These are phyloP conservation scores for Galeopterus variegatus DNA, from an alignment of 2,113 vertebrate genomes.

Conservation along the genomic window DNA sequence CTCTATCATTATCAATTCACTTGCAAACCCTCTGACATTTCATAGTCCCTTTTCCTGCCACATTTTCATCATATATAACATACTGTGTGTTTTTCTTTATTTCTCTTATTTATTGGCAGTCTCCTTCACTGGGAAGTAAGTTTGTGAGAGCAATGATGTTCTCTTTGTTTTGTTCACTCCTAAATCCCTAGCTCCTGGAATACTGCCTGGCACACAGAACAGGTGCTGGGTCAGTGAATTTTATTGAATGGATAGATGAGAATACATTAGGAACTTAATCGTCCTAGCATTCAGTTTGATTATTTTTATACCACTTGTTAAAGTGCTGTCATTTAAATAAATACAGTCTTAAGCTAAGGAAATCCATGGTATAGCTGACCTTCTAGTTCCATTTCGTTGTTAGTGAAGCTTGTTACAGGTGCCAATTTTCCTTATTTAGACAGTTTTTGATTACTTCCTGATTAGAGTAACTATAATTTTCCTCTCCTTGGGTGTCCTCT, in stretches of 20 bases:
- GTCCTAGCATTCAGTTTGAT: not conserved
- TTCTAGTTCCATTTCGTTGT: conserved; percentile 10
- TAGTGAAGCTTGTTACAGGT: conserved; percentile 42
- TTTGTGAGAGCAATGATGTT: not conserved
- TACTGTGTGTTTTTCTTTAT: not conserved
- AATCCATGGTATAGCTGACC: not conserved
- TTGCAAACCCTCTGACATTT: not conserved
- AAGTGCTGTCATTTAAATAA: conserved; percentile 32
- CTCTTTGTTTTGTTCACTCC: not conserved
- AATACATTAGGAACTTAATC: conserved; percentile 31
- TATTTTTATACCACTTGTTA: conserved; percentile 54
- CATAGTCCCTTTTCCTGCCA: not conserved
- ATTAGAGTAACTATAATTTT: conserved; percentile 61
- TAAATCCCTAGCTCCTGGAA: not conserved
- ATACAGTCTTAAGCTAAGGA: not conserved
- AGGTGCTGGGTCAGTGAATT: not conserved
- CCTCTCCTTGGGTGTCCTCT: conserved; percentile 47
- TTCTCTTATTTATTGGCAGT: not conserved
- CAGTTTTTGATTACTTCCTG: conserved; percentile 54
- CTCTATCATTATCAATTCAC: not conserved
- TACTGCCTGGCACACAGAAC: not conserved
- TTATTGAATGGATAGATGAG: conserved; percentile 48
- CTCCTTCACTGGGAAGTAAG: not conserved
- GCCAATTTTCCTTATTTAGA: conserved; percentile 21
- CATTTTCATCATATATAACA: not conserved